Percentiles rank a stretch among this genome's conserved stretches.
Conservation (phyloP, 1,140 invertebrate genomes). For the Manduca sexta region DNA sequence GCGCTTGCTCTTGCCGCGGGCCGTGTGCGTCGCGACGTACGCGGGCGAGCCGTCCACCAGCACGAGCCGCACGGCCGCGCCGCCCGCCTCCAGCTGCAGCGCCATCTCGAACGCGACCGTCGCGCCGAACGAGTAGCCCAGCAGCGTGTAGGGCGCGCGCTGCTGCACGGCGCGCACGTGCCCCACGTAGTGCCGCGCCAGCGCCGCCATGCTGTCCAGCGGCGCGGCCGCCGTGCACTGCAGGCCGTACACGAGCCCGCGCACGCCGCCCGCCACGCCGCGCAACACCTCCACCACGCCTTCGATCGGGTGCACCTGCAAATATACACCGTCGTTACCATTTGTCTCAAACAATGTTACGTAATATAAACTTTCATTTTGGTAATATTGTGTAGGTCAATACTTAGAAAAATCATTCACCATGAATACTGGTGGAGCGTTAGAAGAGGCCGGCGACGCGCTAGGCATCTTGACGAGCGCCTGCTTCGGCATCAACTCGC, state of each 20-base stretch:
- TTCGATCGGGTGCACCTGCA: slow-evolving; percentile 92
- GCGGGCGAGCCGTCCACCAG: slow-evolving; percentile 93
- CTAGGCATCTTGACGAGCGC: slow-evolving; percentile 75
- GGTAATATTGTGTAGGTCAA: background rate
- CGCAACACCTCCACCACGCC: slow-evolving; percentile 84
- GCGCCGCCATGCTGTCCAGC: slow-evolving; percentile 78
- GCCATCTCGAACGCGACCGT: slow-evolving; percentile 96
- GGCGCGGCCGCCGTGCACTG: slow-evolving; percentile 89
- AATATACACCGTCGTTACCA: no score
- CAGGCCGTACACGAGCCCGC: slow-evolving; percentile 89
- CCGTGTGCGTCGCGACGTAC: slow-evolving; percentile 88
- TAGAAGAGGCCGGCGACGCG: slow-evolving; percentile 17
- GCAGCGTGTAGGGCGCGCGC: slow-evolving; percentile 87
- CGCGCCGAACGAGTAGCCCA: slow-evolving; percentile 96
- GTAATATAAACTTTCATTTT: no score
- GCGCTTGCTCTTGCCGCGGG: slow-evolving; percentile 76
- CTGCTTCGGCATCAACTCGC: slow-evolving; percentile 78
- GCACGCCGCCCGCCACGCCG: slow-evolving; percentile 79
- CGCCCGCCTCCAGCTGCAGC: slow-evolving; percentile 79
- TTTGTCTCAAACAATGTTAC: no score
- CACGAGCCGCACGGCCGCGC: slow-evolving; percentile 77
- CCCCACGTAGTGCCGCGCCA: slow-evolving; percentile 88
- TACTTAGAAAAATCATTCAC: slow-evolving; percentile 25
- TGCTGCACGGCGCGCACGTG: slow-evolving; percentile 85
- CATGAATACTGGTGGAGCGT: slow-evolving; percentile 68